These are phyloP conservation scores for Setophaga petechia DNA, from an alignment of 2,113 vertebrate species.

Conservation along the genomic window DNA sequence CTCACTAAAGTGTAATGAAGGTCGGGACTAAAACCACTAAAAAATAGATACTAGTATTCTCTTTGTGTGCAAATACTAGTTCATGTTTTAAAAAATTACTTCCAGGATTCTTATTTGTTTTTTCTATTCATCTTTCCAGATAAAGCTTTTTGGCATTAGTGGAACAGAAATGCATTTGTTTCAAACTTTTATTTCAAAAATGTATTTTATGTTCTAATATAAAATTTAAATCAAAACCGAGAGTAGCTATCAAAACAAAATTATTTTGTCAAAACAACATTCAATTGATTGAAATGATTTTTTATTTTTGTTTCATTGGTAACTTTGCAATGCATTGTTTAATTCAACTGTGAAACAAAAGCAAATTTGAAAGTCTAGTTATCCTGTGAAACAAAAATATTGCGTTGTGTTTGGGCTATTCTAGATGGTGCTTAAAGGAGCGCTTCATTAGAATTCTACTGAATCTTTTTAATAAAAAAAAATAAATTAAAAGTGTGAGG, in stretches of 20 bases:
- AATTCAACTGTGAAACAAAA: constrained; percentile 41
- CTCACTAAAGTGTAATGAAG: not conserved
- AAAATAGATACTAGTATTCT: not conserved
- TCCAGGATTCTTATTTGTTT: not conserved
- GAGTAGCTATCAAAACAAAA: constrained; percentile 58
- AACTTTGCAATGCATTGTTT: constrained; percentile 15
- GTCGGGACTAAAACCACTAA: not conserved
- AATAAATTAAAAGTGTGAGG: not conserved
- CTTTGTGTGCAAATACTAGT: not conserved
- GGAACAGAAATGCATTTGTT: constrained; percentile 18
- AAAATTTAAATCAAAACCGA: constrained; percentile 46
- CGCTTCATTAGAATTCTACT: not conserved
- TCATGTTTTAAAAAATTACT: not conserved
- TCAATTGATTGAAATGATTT: constrained; percentile 35
- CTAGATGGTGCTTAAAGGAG: not conserved
- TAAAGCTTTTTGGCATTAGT: not conserved
- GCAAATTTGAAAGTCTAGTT: not conserved
- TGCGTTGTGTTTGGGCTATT: not conserved
- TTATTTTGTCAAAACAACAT: constrained; percentile 65
- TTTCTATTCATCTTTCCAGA: not conserved
- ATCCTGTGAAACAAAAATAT: not conserved
- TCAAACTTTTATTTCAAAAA: constrained; percentile 47
- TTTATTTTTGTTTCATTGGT: constrained; percentile 42
- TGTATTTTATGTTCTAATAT: constrained; percentile 6
- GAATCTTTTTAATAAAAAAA: not conserved